Evolutionary conservation across 2,797 vertebrate genomes (phyloP).

Genomic region (Novumbra hubbsi): DNA sequence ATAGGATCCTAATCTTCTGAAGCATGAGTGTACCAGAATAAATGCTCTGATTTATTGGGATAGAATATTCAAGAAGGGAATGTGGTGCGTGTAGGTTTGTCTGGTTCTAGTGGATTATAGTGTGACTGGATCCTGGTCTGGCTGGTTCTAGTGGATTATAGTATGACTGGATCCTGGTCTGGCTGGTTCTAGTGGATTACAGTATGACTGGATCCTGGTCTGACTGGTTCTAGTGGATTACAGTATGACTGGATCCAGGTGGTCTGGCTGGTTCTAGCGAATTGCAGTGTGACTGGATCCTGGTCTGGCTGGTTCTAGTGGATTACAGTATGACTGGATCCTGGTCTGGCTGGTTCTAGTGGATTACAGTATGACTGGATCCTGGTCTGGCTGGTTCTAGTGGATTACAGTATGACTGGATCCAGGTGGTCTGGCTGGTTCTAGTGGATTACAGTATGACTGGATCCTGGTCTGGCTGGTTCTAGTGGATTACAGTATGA

Average conservation of each 20-base stretch:
- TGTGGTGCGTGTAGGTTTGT: neutral
- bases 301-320: conserved; percentile 6
- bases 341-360: neutral
- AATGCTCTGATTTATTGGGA: neutral
- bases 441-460: neutral
- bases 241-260: too few species aligned
- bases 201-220: neutral
- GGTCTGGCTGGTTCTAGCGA: neutral
- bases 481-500: too few species aligned
- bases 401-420: neutral
- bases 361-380: too few species aligned
- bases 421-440: neutral
- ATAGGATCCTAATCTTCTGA: neutral
- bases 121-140: neutral
- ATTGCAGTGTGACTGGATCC: too few species aligned
- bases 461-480: too few species aligned
- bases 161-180: neutral
- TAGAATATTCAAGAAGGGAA: neutral
- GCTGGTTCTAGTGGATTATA: conserved; percentile 10
- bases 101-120: too few species aligned
- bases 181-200: neutral
- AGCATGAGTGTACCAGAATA: neutral
- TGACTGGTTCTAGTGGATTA: too few species aligned
- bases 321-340: neutral
- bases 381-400: conserved; percentile 3